These are phyloP conservation scores for Calypte anna DNA, from an alignment of 2,113 vertebrate species.

Conservation along the genomic window DNA sequence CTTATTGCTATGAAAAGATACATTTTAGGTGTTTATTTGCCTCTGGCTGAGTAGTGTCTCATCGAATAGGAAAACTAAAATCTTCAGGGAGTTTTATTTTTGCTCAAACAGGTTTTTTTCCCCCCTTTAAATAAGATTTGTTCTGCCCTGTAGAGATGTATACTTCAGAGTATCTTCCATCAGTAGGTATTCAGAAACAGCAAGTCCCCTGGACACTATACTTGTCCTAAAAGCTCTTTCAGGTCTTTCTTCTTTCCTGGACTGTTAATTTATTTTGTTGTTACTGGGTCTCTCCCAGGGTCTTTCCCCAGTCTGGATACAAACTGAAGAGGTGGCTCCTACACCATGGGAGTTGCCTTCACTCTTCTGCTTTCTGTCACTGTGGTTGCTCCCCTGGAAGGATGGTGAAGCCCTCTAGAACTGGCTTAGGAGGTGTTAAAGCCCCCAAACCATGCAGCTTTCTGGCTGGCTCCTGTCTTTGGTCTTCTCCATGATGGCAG, in stretches of 20 bases:
- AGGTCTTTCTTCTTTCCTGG: not conserved
- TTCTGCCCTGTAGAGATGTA: not conserved
- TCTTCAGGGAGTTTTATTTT: not conserved
- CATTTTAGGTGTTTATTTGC: not conserved
- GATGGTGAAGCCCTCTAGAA: not conserved
- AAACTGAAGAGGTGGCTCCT: not conserved
- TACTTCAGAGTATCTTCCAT: not conserved
- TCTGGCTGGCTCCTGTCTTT: fast-evolving
- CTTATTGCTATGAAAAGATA: not conserved
- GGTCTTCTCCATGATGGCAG: not conserved
- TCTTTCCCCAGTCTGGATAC: not conserved
- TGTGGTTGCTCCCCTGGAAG: not conserved
- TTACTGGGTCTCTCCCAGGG: not conserved
- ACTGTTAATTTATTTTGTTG: not conserved
- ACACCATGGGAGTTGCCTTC: not conserved
- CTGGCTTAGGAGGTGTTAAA: not conserved
- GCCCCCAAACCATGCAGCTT: not conserved
- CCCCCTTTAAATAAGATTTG: not conserved
- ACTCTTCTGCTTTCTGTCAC: not conserved
- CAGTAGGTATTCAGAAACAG: not conserved
- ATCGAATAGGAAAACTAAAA: not conserved
- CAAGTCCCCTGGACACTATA: not conserved
- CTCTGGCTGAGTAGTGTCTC: not conserved
- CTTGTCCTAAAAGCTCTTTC: not conserved
- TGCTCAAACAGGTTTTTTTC: not conserved